phyloP scores from a whole-genome alignment of 2,113 vertebrate species.

The Sinocyclocheilus anshuiensis region DNA sequence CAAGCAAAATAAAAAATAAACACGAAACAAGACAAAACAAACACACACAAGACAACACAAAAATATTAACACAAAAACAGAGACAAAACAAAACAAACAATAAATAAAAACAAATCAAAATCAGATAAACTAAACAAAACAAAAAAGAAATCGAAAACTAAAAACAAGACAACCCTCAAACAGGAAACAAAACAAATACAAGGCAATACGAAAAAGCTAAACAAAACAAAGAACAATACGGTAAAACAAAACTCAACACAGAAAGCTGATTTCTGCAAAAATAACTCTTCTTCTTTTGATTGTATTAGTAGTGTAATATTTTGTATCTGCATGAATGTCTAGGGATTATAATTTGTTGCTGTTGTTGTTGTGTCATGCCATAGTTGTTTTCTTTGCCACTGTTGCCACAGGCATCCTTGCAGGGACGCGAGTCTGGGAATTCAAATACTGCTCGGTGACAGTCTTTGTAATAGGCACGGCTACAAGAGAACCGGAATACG shows the following conservation, averaged over 20 bases:
- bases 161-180: too few species aligned
- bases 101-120: neutral
- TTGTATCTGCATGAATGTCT: constrained; percentile 15
- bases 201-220: too few species aligned
- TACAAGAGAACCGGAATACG: constrained; percentile 8
- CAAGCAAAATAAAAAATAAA: too few species aligned
- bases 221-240: too few species aligned
- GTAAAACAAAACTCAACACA: too few species aligned
- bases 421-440: constrained; percentile 55
- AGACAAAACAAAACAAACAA: neutral
- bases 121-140: neutral
- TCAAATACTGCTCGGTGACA: constrained; percentile 53
- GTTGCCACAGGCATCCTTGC: constrained; percentile 55
- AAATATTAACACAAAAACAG: neutral
- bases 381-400: constrained; percentile 48
- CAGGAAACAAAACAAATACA: too few species aligned
- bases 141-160: too few species aligned
- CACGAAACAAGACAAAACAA: too few species aligned
- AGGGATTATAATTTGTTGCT: constrained; percentile 46
- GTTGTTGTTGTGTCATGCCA: constrained; percentile 35
- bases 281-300: too few species aligned
- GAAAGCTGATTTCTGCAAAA: too few species aligned
- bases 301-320: neutral
- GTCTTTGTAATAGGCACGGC: constrained; percentile 42
- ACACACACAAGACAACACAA: neutral